These are phyloP conservation scores for Urocyon cinereoargenteus DNA, from an alignment of 2,797 vertebrate genomes.

Conservation along the genomic window DNA sequence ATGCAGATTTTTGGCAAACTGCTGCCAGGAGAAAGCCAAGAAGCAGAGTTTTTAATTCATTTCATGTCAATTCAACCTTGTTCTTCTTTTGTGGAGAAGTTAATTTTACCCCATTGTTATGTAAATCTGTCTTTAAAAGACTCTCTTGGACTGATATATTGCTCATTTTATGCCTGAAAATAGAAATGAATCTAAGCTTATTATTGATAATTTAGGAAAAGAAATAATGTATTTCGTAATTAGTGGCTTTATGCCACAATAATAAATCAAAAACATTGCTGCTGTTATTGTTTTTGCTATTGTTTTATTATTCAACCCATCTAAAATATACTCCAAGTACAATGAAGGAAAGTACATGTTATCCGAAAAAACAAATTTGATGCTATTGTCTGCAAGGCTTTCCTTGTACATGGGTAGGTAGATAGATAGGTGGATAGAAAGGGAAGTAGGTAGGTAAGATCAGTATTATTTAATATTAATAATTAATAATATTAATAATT, in stretches of 20 bases:
- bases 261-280: not conserved
- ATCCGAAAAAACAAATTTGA: not conserved
- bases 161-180: not conserved
- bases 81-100: not conserved
- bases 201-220: not conserved
- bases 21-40: not conserved
- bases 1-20: not conserved
- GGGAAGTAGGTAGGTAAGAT: not conserved
- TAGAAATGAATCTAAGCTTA: not conserved
- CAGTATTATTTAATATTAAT: not conserved
- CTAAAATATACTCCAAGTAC: not conserved
- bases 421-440: not conserved
- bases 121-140: conserved; percentile 2
- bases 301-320: not conserved
- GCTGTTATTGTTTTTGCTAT: not conserved
- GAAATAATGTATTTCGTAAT: not conserved
- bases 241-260: not conserved
- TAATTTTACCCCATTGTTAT: not conserved
- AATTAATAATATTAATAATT: not conserved
- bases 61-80: not conserved
- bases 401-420: not conserved
- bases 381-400: not conserved
- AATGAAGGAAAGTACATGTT: not conserved
- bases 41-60: not conserved
- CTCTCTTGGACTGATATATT: not conserved